Conservation (phyloP, 2,113 vertebrate genomes). For the Pongo abelii region DNA sequence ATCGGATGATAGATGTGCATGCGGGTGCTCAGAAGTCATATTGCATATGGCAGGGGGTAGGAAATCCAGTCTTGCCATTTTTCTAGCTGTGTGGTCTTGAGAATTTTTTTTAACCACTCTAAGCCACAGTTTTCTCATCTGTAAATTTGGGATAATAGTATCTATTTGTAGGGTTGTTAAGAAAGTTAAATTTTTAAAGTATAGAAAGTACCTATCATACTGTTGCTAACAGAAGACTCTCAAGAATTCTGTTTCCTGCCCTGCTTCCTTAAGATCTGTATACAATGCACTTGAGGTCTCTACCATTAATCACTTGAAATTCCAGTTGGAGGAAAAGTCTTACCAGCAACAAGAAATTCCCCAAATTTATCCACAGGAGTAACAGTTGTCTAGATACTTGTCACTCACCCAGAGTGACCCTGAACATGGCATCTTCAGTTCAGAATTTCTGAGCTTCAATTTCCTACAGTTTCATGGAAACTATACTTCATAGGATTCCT, state of each 20-base stretch:
- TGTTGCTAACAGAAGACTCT: neutral
- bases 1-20: neutral
- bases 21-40: neutral
- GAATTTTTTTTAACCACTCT: neutral
- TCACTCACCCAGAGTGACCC: neutral
- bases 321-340: neutral
- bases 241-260: neutral
- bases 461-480: neutral
- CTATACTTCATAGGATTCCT: neutral
- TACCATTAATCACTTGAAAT: neutral
- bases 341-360: neutral
- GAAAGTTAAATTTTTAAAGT: neutral
- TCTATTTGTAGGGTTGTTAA: neutral
- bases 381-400: neutral
- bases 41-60: accelerated
- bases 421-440: too few relatives aligned
- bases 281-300: neutral
- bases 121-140: neutral
- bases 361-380: neutral
- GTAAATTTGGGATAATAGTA: neutral
- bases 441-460: neutral
- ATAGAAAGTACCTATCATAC: neutral
- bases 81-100: neutral
- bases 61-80: neutral
- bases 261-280: neutral